Base-by-base conservation (phyloP, 2,888 invertebrate genomes). In the Polyommatus icarus region DNA sequence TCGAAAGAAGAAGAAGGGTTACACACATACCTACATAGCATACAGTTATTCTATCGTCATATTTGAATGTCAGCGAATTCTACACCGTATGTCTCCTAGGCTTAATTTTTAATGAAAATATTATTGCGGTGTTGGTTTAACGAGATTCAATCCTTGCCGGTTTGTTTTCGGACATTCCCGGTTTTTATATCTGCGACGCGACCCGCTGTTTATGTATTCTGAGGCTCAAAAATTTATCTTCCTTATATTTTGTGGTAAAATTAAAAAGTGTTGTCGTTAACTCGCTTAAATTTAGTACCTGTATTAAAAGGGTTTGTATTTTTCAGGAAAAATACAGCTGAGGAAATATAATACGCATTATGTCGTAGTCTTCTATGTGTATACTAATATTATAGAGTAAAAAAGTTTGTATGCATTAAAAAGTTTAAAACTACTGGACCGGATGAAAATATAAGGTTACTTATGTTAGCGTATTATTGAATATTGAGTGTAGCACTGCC, bases 101-200 rank as follows among this genome's bases (percentile, higher is more conserved):
- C 83, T 89, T 83, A 89, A 89, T 89, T 89, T 89, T 89, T 90
- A 87, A 91, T 90, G 88, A 84, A 89, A 89, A 91, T 90, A 89
- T 90, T 86, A 90, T 90, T 86, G 88, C 85, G 83, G 85, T 84
- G 87, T 85, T 85, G 86, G 84, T 83, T 85, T 88, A 90, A 90
- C 88, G 87, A 89, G 88, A 86, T 89, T 86, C 85, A 84, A 75
- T 89, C 88, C 87, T 88, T 54, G 84, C 84, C 83, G 87, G 86
- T 85, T 87, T 87, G 88, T 85, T 84, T 84, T 80, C 72, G 78
- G 79, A 79, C 80, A 79, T 81, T 81, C 80, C 46, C 79, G 79
- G 79, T 79, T 79, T 79, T 81, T 81, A 79, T 81, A 80, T 81
- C 79, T 79, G 79, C 76, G 79, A 79, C 79, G 80, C 54, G 78